A percentile compares a stretch with the other conserved stretches of the same genome.
These are phyloP conservation scores for Leguminivora glycinivorella DNA, from an alignment of 1,140 invertebrate genomes.

Conservation along the genomic window DNA sequence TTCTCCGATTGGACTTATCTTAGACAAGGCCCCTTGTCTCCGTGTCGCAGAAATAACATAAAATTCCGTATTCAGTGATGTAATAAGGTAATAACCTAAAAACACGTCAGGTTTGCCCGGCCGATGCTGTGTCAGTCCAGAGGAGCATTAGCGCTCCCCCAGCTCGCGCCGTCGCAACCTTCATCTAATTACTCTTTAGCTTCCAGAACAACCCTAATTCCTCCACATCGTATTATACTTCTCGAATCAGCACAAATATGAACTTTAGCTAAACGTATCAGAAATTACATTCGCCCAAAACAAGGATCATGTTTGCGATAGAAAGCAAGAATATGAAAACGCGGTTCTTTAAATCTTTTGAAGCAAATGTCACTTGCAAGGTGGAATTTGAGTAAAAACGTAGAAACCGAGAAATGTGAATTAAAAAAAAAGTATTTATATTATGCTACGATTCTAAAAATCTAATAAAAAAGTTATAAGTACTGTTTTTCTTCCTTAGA, in stretches of 20 bases:
- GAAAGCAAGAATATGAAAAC: not conserved
- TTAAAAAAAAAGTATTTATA: not conserved
- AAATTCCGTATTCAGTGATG: not conserved
- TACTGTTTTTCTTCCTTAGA: no score
- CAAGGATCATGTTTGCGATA: not conserved
- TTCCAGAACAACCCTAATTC: not conserved
- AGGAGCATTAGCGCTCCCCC: not conserved
- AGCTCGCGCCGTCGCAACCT: not conserved
- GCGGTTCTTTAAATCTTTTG: not conserved
- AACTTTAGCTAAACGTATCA: not conserved
- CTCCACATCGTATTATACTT: not conserved
- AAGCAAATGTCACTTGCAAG: not conserved
- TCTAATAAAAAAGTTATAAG: no score
- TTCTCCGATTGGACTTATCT: no score
- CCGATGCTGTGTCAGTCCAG: not conserved
- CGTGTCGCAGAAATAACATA: no score
- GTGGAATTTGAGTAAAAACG: not conserved
- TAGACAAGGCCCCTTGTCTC: no score
- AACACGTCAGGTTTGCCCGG: not conserved
- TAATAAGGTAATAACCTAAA: slow-evolving; percentile 2
- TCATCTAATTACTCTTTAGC: not conserved
- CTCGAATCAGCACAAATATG: not conserved
- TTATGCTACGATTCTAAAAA: no score
- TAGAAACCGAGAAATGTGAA: not conserved
- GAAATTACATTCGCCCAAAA: not conserved